Evolutionary conservation across 1,140 invertebrate genomes (phyloP).

Genomic region (Drosophila trapezifrons): DNA sequence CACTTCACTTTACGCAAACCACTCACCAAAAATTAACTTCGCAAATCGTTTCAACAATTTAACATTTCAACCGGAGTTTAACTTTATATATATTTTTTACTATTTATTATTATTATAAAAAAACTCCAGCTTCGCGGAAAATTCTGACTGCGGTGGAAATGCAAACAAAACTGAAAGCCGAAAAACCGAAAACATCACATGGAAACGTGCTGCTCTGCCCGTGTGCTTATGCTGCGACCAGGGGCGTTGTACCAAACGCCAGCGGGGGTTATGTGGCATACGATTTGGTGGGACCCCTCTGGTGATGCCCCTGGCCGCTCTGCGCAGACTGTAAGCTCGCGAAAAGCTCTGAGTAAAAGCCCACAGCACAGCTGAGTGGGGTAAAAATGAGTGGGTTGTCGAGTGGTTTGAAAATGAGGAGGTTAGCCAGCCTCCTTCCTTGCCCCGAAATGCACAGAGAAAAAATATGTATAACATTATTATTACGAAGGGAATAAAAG

Average conservation of each 20-base stretch:
- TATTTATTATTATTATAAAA: constrained; percentile 1
- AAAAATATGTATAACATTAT: not conserved
- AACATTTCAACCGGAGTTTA: constrained; percentile 25
- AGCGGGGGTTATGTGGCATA: not conserved
- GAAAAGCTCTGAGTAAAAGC: constrained; percentile 64
- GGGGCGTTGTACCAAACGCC: not conserved
- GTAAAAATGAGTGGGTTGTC: constrained; percentile 26
- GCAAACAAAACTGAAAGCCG: constrained; percentile 71
- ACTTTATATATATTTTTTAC: constrained; percentile 5
- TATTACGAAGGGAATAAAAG: too few relatives aligned
- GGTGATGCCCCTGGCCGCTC: constrained; percentile 37
- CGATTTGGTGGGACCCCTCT: not conserved
- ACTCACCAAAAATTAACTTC: constrained; percentile 31
- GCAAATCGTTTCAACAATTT: constrained; percentile 19
- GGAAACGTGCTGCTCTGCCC: constrained; percentile 62
- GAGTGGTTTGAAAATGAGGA: not conserved
- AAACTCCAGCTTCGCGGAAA: constrained; percentile 31
- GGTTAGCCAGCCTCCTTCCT: not conserved
- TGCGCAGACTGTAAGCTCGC: constrained; percentile 58
- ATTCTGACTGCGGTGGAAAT: constrained; percentile 32
- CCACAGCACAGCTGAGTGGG: constrained; percentile 56
- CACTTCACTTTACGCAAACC: constrained; percentile 6
- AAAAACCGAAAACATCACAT: constrained; percentile 67
- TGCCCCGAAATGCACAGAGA: constrained; percentile 13
- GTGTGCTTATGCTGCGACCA: constrained; percentile 62